Percentiles rank a stretch among this genome's conserved stretches.
These are phyloP conservation scores for Dendroctonus ponderosae DNA, from an alignment of 1,140 invertebrate genomes.

Conservation along the genomic window DNA sequence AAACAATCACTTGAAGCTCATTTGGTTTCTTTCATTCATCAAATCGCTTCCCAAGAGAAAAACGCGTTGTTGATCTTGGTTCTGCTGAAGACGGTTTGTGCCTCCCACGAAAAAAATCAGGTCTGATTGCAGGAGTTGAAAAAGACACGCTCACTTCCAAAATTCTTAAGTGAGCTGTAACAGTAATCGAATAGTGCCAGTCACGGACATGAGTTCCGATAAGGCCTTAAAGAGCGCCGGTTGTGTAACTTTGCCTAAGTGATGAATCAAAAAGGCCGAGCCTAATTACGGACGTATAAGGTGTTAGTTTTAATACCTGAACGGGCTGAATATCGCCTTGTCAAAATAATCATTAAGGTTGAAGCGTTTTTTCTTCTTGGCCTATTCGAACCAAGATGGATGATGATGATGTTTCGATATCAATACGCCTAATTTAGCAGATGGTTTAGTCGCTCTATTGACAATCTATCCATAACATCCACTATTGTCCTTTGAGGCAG, in stretches of 20 bases:
- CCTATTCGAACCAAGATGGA: conserved; percentile 11
- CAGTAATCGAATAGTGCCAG: conserved; percentile 13
- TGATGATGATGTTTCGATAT: not conserved
- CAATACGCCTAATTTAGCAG: conserved; percentile 6
- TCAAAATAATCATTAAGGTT: conserved; percentile 27
- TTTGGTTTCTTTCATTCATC: too few species aligned
- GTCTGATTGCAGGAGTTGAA: too few species aligned
- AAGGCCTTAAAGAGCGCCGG: conserved; percentile 10
- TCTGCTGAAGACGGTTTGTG: too few species aligned
- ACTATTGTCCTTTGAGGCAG: too few species aligned
- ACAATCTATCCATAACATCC: too few species aligned
- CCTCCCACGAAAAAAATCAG: too few species aligned
- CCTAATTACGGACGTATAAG: conserved; percentile 27
- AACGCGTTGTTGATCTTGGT: too few species aligned
- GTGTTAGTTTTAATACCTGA: conserved; percentile 23
- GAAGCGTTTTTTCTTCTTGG: conserved; percentile 2
- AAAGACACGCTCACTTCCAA: too few species aligned
- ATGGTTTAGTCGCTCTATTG: too few species aligned
- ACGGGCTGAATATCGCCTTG: conserved; percentile 8
- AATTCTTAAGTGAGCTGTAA: conserved; percentile 16
- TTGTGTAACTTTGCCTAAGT: conserved; percentile 16
- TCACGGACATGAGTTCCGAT: conserved; percentile 8
- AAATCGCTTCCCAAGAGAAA: too few species aligned
- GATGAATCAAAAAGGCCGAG: conserved; percentile 24
- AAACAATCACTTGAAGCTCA: too few species aligned